Conservation (phyloP, 2,113 vertebrate genomes). For the Aegotheles bennettii region DNA sequence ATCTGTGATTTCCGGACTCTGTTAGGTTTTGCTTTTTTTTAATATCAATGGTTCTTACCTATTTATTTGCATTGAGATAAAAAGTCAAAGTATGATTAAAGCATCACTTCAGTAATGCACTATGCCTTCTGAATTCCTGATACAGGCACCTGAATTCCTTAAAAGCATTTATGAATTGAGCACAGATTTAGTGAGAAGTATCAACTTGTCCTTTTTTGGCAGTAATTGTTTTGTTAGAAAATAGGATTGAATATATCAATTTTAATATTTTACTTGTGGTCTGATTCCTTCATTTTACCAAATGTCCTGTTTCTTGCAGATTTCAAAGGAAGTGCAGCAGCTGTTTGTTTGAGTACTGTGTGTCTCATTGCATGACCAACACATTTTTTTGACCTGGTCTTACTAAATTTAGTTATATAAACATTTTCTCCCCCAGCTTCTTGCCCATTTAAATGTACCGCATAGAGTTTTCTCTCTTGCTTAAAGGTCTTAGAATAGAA, state of each 20-base stretch:
- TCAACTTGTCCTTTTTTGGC: not conserved
- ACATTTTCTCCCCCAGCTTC: not conserved
- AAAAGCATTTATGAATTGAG: not conserved
- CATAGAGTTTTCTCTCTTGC: not conserved
- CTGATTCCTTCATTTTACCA: not conserved
- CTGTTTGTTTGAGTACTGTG: not conserved
- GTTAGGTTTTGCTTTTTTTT: not conserved
- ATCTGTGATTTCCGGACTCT: not conserved
- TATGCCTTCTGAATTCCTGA: slow-evolving; percentile 8
- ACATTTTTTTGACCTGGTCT: not conserved
- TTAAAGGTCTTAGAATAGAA: not conserved
- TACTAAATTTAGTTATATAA: not conserved
- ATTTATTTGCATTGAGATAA: not conserved
- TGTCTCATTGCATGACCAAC: not conserved
- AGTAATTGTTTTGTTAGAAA: not conserved
- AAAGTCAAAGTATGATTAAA: slow-evolving; percentile 5
- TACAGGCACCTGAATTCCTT: not conserved
- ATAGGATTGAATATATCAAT: not conserved
- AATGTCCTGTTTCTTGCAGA: not conserved
- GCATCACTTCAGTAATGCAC: not conserved
- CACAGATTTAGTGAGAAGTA: not conserved
- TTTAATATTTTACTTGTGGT: slow-evolving; percentile 1
- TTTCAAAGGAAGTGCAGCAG: not conserved
- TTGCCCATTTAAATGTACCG: not conserved
- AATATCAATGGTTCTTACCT: not conserved